phyloP scores from a whole-genome alignment of 2,888 invertebrate species.

The Ochropleura leucogaster region DNA sequence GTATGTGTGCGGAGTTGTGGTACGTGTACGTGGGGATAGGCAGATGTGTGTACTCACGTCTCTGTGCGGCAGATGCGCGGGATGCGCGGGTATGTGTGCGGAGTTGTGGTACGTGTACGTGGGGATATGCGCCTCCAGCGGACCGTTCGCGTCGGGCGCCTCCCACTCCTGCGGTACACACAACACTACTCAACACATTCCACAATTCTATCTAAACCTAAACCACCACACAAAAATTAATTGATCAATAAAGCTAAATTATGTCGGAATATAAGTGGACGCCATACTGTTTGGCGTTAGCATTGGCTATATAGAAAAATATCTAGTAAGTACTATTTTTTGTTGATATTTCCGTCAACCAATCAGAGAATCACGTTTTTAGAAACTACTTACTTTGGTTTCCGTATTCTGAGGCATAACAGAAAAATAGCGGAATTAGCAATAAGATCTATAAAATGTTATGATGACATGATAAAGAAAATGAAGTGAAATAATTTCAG shows the following conservation, averaged over 20 bases:
- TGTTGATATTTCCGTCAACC: background rate
- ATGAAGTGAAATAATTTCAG: background rate
- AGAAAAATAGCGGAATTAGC: slow-evolving; percentile 33
- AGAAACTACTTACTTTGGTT: slow-evolving; percentile 50
- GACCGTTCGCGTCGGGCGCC: slow-evolving; percentile 75
- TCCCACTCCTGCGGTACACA: slow-evolving; percentile 81
- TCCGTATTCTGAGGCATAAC: slow-evolving; percentile 51
- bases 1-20: slow-evolving; percentile 80
- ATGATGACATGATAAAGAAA: background rate
- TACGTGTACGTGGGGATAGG: slow-evolving; percentile 85
- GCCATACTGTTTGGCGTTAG: background rate
- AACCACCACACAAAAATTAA: too few relatives aligned
- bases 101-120: slow-evolving; percentile 86
- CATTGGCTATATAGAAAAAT: background rate
- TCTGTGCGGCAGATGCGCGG: slow-evolving; percentile 64
- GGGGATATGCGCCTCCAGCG: slow-evolving; percentile 78
- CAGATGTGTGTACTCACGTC: slow-evolving; percentile 73
- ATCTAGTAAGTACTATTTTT: background rate
- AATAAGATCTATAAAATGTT: background rate
- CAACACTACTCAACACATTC: background rate
- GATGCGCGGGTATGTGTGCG: slow-evolving; percentile 65
- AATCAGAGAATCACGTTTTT: background rate
- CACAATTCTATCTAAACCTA: too few relatives aligned
- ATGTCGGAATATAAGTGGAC: background rate
- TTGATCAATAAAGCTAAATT: too few relatives aligned